These are phyloP conservation scores for Glaucomys volans DNA, from an alignment of 2,113 vertebrate genomes.

Conservation along the genomic window DNA sequence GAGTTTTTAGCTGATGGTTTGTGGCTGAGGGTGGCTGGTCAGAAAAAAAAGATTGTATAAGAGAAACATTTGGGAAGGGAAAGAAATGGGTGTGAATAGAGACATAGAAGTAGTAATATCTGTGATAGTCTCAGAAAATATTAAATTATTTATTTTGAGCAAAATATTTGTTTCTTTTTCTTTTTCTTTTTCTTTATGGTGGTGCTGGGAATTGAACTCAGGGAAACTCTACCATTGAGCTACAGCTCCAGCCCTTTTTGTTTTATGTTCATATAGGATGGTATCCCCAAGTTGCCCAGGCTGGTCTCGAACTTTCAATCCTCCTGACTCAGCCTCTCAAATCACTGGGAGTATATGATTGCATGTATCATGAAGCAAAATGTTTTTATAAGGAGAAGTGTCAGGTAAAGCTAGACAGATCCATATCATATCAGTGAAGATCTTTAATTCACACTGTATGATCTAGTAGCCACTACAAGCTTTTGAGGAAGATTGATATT, in stretches of 20 bases:
- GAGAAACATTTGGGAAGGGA: background rate
- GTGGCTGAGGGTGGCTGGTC: background rate
- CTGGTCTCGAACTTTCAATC: too few species aligned
- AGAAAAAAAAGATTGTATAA: background rate
- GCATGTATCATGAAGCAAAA: too few species aligned
- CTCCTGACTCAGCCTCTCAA: too few species aligned
- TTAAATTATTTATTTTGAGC: background rate
- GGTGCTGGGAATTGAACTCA: too few species aligned
- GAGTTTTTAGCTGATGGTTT: background rate
- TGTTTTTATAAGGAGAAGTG: background rate
- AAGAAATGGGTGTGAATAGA: background rate
- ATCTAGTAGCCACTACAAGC: background rate
- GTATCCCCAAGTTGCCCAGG: too few species aligned
- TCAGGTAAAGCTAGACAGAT: background rate
- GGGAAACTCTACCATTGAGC: too few species aligned
- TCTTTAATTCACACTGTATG: background rate
- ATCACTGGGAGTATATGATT: too few species aligned
- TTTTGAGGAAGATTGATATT: background rate
- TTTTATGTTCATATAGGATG: too few species aligned
- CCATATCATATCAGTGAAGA: background rate
- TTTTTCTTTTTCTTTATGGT: too few species aligned
- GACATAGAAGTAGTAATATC: background rate
- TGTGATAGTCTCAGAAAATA: background rate
- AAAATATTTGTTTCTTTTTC: background rate
- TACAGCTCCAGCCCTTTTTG: too few species aligned